Evolutionary conservation across 1,140 invertebrate genomes (phyloP).

Genomic region (Rhynchophorus ferrugineus): DNA sequence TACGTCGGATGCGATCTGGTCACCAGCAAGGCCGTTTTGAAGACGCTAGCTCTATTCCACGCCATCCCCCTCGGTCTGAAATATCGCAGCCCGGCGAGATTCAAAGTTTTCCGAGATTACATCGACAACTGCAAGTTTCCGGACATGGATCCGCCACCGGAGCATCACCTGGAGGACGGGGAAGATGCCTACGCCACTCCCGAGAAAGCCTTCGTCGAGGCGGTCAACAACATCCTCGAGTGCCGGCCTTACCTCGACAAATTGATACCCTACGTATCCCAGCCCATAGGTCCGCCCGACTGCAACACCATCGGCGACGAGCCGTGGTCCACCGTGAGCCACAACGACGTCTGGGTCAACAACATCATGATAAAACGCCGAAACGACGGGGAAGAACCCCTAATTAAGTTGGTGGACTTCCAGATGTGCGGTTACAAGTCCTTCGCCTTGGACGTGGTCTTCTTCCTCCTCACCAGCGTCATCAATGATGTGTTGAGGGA

Average conservation of each 20-base stretch:
- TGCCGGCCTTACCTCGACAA: constrained; percentile 1
- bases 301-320: constrained; percentile 20
- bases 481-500: constrained; percentile 36
- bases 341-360: constrained; percentile 54
- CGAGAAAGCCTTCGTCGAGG: constrained; percentile 24
- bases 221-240: constrained; percentile 6
- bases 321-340: constrained; percentile 45
- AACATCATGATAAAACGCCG: constrained; percentile 43
- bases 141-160: neutral
- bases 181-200: constrained; percentile 34
- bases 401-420: constrained; percentile 53
- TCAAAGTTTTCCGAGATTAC: constrained; percentile 30
- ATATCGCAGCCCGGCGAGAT: constrained; percentile 39
- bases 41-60: constrained; percentile 39
- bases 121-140: constrained; percentile 15
- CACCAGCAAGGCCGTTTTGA: constrained; percentile 33
- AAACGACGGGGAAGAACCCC: constrained; percentile 32
- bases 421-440: constrained; percentile 49
- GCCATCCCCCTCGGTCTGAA: constrained; percentile 39
- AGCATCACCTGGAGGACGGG: constrained; percentile 10
- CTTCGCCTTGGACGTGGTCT: constrained; percentile 46
- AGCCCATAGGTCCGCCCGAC: constrained; percentile 15
- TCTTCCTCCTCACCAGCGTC: constrained; percentile 48
- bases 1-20: constrained; percentile 36
- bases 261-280: constrained; percentile 12